A percentile compares a stretch with the other conserved stretches of the same genome.
Conservation (phyloP, 2,797 vertebrate genomes). For the Alcedo atthis region DNA sequence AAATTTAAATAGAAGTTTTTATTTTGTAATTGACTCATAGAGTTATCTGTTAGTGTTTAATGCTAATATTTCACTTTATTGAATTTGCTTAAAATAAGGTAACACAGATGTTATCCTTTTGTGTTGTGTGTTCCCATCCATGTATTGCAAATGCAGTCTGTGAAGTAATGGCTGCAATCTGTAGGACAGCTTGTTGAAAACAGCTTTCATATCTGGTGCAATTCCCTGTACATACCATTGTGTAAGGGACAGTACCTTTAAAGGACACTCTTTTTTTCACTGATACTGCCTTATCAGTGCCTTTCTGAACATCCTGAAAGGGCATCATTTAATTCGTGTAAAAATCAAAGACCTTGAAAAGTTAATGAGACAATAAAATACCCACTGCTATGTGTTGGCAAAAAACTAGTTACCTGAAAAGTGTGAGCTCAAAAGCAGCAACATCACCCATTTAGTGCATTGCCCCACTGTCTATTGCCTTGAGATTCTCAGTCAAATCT, state of each 20-base stretch:
- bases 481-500: neutral
- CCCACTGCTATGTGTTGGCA: neutral
- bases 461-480: neutral
- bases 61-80: neutral
- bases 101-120: neutral
- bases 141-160: neutral
- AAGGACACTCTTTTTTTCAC: rapidly evolving
- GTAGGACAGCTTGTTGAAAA: neutral
- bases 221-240: rapidly evolving
- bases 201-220: neutral
- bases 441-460: neutral
- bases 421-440: neutral
- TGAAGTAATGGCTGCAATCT: neutral
- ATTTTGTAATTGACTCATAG: neutral
- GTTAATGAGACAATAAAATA: neutral
- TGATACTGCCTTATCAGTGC: neutral
- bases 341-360: neutral
- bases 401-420: neutral
- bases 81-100: neutral
- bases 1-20: neutral
- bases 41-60: neutral
- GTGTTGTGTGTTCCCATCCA: neutral
- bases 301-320: neutral
- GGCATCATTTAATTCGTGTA: neutral
- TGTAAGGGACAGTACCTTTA: neutral